These are phyloP conservation scores for Aphelenchoides bicaudatus DNA, from an alignment of 2,888 invertebrate genomes.

Conservation along the genomic window DNA sequence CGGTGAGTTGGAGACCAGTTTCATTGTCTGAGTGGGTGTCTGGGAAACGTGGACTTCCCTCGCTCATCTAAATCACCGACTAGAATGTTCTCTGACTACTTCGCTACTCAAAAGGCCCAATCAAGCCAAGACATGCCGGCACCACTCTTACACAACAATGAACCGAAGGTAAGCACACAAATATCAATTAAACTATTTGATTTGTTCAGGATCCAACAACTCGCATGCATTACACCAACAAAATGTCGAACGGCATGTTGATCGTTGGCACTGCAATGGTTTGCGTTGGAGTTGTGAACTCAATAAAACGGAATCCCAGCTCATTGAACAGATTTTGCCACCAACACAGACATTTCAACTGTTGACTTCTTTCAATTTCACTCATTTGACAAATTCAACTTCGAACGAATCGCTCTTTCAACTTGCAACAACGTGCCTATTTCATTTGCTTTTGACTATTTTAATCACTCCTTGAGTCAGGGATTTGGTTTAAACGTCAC, in stretches of 20 bases:
- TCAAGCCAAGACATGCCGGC: too few species aligned
- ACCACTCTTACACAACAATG: neutral
- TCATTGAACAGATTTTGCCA: slow-evolving; percentile 9
- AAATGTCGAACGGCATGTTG: slow-evolving; percentile 5
- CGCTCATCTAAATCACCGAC: neutral
- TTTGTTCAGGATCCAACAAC: neutral
- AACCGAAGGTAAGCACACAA: neutral
- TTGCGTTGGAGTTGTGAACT: neutral
- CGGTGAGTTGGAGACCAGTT: neutral
- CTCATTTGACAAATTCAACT: too few species aligned
- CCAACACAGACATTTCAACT: too few species aligned
- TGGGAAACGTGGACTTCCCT: neutral
- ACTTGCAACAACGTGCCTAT: too few species aligned
- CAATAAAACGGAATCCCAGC: neutral
- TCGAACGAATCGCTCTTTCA: too few species aligned
- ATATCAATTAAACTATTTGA: neutral
- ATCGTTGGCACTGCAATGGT: neutral
- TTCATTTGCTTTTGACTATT: too few species aligned
- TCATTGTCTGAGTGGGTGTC: neutral
- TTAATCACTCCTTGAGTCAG: too few species aligned
- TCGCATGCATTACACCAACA: neutral
- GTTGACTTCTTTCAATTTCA: too few species aligned
- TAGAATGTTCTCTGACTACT: neutral
- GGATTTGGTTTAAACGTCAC: too few species aligned
- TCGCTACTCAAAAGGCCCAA: too few species aligned